These are phyloP conservation scores for Tiliacea aurago DNA, from an alignment of 2,888 invertebrate genomes.

Conservation along the genomic window DNA sequence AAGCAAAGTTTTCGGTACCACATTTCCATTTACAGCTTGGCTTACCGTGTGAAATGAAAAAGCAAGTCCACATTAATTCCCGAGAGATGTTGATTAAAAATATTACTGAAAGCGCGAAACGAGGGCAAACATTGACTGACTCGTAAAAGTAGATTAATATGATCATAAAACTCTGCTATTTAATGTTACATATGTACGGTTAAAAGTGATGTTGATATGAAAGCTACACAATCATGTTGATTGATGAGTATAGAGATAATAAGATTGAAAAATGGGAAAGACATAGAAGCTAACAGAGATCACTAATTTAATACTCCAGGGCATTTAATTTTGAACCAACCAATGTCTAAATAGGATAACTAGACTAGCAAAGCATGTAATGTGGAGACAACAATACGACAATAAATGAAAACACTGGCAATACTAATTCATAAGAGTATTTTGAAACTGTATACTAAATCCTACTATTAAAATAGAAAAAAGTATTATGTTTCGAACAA, in stretches of 20 bases:
- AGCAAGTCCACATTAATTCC: slow-evolving; percentile 45
- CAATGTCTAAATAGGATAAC: background rate
- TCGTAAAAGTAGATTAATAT: slow-evolving; percentile 59
- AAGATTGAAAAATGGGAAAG: background rate
- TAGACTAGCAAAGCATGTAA: background rate
- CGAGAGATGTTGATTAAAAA: slow-evolving; percentile 60
- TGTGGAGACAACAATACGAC: no score
- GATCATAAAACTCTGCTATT: slow-evolving; percentile 52
- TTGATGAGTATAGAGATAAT: background rate
- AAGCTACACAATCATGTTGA: background rate
- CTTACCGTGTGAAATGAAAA: slow-evolving; percentile 43
- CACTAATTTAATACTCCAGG: background rate
- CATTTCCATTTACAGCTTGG: slow-evolving; percentile 43
- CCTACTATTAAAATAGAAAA: no score
- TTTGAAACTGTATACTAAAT: no score
- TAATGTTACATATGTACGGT: slow-evolving; percentile 19
- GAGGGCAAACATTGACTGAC: slow-evolving; percentile 59
- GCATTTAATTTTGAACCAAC: background rate
- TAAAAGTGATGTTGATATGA: slow-evolving; percentile 20
- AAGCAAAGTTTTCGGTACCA: slow-evolving; percentile 28
- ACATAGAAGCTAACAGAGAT: background rate
- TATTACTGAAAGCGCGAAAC: slow-evolving; percentile 59
- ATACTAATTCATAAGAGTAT: background rate
- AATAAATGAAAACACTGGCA: background rate
- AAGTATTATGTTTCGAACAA: no score